Percentiles rank a stretch among this genome's conserved stretches.
phyloP scores from a whole-genome alignment of 2,113 vertebrate genomes.

The Propithecus coquereli region DNA sequence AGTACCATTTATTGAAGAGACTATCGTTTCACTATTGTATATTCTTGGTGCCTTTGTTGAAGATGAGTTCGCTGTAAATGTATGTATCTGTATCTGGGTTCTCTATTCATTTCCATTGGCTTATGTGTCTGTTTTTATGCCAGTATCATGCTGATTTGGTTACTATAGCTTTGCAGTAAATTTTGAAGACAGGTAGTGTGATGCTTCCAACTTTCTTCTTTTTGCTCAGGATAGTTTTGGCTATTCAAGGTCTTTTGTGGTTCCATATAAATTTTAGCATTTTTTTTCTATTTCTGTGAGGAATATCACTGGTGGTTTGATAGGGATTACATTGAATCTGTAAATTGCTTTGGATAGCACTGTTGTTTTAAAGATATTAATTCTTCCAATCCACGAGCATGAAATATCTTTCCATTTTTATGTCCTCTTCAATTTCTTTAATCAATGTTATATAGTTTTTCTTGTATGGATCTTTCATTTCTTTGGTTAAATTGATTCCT shows the following conservation, averaged over 20 bases:
- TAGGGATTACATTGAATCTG: background rate
- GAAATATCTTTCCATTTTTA: background rate
- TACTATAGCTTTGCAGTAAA: background rate
- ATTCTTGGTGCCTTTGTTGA: background rate
- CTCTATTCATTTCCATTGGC: background rate
- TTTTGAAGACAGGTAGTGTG: background rate
- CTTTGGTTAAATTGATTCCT: background rate
- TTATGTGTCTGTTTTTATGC: background rate
- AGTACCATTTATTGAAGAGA: background rate
- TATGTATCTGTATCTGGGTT: background rate
- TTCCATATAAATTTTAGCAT: background rate
- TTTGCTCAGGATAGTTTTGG: background rate
- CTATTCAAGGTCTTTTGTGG: background rate
- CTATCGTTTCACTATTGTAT: background rate
- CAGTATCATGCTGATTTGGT: background rate
- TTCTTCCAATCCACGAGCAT: background rate
- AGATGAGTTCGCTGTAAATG: background rate
- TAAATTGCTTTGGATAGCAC: background rate
- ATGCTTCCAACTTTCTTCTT: background rate
- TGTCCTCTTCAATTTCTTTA: background rate
- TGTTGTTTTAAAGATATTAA: background rate
- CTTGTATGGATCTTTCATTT: background rate
- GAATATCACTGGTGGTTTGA: background rate
- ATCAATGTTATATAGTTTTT: background rate
- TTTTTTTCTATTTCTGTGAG: background rate